Evolutionary conservation across 2,113 vertebrate genomes (phyloP).

Genomic region (Hypocryptadius cinnamomeus): DNA sequence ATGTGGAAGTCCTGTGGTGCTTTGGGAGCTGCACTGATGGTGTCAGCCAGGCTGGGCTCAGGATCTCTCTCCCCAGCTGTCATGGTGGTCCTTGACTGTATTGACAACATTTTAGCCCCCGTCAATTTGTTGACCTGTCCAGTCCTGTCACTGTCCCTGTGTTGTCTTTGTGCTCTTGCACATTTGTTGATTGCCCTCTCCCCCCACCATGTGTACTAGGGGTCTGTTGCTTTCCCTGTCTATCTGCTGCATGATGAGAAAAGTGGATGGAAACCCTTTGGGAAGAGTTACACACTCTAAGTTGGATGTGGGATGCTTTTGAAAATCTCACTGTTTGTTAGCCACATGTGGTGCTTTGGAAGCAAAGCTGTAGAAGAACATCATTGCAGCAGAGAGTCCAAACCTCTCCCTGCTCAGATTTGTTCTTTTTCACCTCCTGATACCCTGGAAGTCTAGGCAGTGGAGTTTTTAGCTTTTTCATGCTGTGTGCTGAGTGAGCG

Average conservation of each 20-base stretch:
- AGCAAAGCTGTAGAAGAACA: not conserved
- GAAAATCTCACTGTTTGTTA: not conserved
- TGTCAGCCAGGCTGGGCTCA: not conserved
- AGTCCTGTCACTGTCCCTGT: not conserved
- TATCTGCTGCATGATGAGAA: not conserved
- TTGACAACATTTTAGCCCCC: accelerated
- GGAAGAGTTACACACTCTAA: not conserved
- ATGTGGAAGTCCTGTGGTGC: not conserved
- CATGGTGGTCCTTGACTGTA: not conserved
- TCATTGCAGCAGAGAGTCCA: not conserved
- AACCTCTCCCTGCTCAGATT: not conserved
- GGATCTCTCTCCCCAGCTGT: not conserved
- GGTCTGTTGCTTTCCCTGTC: not conserved
- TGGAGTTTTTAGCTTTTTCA: not conserved
- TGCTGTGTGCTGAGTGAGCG: accelerated
- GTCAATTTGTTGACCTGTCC: not conserved
- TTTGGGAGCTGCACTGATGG: not conserved
- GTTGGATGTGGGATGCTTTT: not conserved
- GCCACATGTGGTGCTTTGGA: not conserved
- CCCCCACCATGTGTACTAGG: not conserved
- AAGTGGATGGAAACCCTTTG: not conserved
- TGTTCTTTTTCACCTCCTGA: not conserved
- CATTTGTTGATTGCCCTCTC: accelerated
- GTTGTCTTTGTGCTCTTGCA: not conserved
- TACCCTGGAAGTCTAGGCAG: not conserved